A percentile compares a stretch with the other conserved stretches of the same genome.
These are phyloP conservation scores for Diaprepes abbreviatus DNA, from an alignment of 2,888 invertebrate species.

Conservation along the genomic window DNA sequence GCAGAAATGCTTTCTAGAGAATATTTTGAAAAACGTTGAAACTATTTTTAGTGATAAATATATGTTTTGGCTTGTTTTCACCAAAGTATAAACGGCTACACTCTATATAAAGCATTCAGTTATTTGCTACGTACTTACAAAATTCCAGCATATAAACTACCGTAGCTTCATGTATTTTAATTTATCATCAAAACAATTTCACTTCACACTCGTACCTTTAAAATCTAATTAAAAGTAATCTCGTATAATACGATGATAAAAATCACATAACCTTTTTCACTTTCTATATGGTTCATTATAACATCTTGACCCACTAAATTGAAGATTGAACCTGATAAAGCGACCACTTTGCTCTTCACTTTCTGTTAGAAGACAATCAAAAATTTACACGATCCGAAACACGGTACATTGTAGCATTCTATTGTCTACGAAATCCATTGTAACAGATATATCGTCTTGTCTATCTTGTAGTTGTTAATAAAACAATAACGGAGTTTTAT, in stretches of 20 bases:
- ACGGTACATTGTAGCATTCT: constrained; percentile 15
- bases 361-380: constrained; percentile 25
- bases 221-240: neutral
- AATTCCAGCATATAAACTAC: too few species aligned
- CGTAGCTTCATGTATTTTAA: too few species aligned
- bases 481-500: constrained; percentile 31
- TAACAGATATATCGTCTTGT: constrained; percentile 13
- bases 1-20: too few species aligned
- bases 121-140: too few species aligned
- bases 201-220: too few species aligned
- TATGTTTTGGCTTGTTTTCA: too few species aligned
- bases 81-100: too few species aligned
- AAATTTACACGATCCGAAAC: constrained; percentile 7
- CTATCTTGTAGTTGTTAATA: constrained; percentile 22
- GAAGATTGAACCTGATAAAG: constrained; percentile 31
- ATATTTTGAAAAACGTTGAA: too few species aligned
- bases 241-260: neutral
- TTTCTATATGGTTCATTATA: constrained; percentile 37
- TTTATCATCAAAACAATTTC: too few species aligned
- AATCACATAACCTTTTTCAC: constrained; percentile 29
- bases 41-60: too few species aligned
- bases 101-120: too few species aligned
- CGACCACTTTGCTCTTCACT: constrained; percentile 23
- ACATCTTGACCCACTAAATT: constrained; percentile 27
- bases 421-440: constrained; percentile 36